Conservation (phyloP, 2,888 invertebrate species). For the Drosophila testacea region DNA sequence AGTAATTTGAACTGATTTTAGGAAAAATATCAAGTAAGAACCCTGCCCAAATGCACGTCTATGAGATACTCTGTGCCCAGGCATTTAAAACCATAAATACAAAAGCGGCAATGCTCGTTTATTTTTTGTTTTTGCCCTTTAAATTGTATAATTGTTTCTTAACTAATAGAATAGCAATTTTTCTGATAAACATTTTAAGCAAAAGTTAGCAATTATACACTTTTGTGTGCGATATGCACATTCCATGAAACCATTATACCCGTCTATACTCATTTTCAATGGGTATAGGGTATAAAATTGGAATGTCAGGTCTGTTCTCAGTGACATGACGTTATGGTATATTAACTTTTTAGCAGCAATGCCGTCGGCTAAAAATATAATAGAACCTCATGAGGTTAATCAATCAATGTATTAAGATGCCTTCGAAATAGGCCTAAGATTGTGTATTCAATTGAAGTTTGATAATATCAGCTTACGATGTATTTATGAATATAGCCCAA, state of each 20-base stretch:
- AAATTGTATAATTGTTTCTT: too few relatives aligned
- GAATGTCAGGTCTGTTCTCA: constrained; percentile 23
- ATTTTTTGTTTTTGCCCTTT: too few relatives aligned
- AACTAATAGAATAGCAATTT: too few relatives aligned
- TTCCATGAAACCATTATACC: not conserved
- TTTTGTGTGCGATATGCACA: too few relatives aligned
- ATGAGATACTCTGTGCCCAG: not conserved
- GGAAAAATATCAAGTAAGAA: not conserved
- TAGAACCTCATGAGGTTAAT: constrained; percentile 27
- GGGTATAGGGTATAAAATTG: not conserved
- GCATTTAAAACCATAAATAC: not conserved
- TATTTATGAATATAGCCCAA: not conserved
- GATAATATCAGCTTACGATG: constrained; percentile 17
- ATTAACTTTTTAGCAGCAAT: constrained; percentile 56
- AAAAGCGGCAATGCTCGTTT: too few relatives aligned
- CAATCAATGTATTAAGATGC: constrained; percentile 38
- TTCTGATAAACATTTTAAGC: too few relatives aligned
- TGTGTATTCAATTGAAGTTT: constrained; percentile 25
- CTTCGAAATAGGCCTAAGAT: not conserved
- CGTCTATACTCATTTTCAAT: not conserved
- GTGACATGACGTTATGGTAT: constrained; percentile 54
- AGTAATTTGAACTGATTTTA: constrained; percentile 64
- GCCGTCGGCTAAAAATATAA: constrained; percentile 3
- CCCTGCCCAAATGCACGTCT: not conserved
- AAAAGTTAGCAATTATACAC: too few relatives aligned